Evolutionary conservation across 2,888 invertebrate species (phyloP), one percentile per base, ranked within the genome.

Genomic region (Xanthia icteritia): DNA sequence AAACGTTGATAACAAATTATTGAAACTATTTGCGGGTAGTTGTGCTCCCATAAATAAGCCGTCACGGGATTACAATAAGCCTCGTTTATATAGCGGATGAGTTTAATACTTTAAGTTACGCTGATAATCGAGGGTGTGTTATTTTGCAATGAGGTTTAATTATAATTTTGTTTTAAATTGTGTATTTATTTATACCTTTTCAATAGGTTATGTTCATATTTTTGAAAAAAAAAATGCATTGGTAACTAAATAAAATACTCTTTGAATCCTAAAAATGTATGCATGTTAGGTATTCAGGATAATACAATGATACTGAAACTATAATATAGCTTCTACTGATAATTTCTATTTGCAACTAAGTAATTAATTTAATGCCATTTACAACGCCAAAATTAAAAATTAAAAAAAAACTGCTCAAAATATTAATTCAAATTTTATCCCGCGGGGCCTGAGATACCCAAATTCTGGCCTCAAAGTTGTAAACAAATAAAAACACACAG

Each of bases 401-500:
- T 31, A 3, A 36, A 82, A 72, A 64, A 73, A n/a, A 77, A 72
- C 56, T 13, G 3, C 20, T 2, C n/a, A 48, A 72, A 71, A 66
- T 54, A 42, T 58, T 77, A 81, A 69, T 73, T 81, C 31, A 73
- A n/a, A 45, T 54, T 39, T 51, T 15, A 39, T 68, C 45, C 48
- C 9, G 23, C 3, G 3, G 27, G n/a, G 36, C 39, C 65, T 27
- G 36, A 72, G 79, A 68, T 77, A 70, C 63, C 67, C 39, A 73
- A 83, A 80, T 78, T 86, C 54, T 48, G 45, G 56, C 77, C 73
- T 15, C 80, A 71, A 78, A 64, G 63, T 79, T 61, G 70, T 45
- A 58, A 80, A 82, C 86, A 89, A 85, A 89, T 85, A 88, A 88
- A 88, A 87, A 81, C 70, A 77, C 73, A 85, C 60, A 67, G 79